Percentiles rank a stretch among this genome's conserved stretches.
phyloP scores from a whole-genome alignment of 2,797 vertebrate species.

The Chloroceryle amazona region DNA sequence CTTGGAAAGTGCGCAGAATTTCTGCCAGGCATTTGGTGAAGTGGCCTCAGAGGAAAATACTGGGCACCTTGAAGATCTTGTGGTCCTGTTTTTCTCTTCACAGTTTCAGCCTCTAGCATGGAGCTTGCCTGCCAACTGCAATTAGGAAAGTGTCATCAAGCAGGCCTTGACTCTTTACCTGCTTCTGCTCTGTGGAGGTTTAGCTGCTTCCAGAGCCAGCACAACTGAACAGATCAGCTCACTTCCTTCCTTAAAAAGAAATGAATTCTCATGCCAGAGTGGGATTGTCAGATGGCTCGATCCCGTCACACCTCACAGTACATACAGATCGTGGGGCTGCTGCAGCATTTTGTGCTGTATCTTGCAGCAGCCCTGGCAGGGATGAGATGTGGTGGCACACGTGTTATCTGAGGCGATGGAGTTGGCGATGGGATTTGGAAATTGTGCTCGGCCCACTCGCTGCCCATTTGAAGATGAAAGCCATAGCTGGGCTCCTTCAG shows the following conservation, averaged over 20 bases:
- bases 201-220: constrained; percentile 28
- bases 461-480: background rate
- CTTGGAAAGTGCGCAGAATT: background rate
- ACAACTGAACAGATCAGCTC: background rate
- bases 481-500: background rate
- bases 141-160: constrained; percentile 1
- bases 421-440: rapidly evolving
- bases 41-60: background rate
- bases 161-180: constrained; percentile 17
- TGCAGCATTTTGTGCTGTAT: background rate
- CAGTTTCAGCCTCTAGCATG: background rate
- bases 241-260: background rate
- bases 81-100: background rate
- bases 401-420: background rate
- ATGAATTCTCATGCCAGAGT: background rate
- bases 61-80: background rate
- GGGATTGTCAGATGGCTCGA: constrained; percentile 3
- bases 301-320: background rate
- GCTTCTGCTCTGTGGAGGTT: constrained; percentile 10
- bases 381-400: background rate
- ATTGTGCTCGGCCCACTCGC: background rate
- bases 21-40: background rate
- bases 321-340: background rate
- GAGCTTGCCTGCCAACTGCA: background rate
- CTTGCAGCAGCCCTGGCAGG: background rate